These are phyloP conservation scores for Nomada goodeniana DNA, from an alignment of 2,888 invertebrate species.

Conservation along the genomic window DNA sequence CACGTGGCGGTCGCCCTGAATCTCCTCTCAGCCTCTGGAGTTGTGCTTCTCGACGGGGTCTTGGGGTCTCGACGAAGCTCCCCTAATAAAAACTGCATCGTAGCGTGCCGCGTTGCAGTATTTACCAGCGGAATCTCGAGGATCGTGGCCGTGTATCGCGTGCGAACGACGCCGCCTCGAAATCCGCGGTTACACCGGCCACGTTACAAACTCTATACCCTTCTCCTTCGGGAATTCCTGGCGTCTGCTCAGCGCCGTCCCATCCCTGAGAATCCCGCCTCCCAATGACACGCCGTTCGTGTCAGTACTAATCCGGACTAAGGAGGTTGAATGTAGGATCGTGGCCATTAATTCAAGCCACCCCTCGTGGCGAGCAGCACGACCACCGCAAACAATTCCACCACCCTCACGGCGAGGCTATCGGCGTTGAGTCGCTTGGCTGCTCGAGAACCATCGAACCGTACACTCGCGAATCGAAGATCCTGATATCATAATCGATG, in stretches of 20 bases:
- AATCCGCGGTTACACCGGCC: constrained; percentile 57
- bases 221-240: constrained; percentile 42
- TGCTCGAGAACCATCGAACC: neutral
- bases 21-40: constrained; percentile 1
- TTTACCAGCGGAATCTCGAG: constrained; percentile 41
- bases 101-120: constrained; percentile 38
- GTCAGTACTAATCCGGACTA: constrained; percentile 78
- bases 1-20: neutral
- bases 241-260: constrained; percentile 52
- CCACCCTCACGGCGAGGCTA: constrained; percentile 36
- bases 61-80: neutral
- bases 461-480: neutral
- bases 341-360: constrained; percentile 75
- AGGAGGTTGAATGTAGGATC: constrained; percentile 75
- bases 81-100: constrained; percentile 60
- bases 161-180: constrained; percentile 46
- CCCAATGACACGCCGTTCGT: constrained; percentile 77
- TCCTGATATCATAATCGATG: neutral
- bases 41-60: neutral
- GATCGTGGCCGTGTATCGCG: constrained; percentile 39
- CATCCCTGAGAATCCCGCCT: constrained; percentile 69
- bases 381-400: constrained; percentile 60
- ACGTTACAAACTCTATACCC: constrained; percentile 13
- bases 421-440: neutral
- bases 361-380: constrained; percentile 40